Conservation (phyloP, 2,797 vertebrate genomes). For the Cetoscarus ocellatus region DNA sequence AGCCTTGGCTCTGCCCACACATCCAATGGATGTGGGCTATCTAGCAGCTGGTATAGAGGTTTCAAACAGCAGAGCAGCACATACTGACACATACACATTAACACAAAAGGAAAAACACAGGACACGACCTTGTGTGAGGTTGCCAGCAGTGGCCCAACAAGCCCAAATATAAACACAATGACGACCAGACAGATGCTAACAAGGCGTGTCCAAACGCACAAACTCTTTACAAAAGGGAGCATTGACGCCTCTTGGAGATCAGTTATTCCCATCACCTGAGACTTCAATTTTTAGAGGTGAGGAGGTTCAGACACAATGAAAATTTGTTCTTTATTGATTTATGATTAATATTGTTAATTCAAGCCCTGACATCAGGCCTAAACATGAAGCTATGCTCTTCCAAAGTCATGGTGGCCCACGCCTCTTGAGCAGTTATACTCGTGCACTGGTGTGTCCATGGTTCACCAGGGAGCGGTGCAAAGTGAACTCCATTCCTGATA, state of each 20-base stretch:
- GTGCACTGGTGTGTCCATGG: too few species aligned
- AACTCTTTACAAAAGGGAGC: conserved; percentile 2
- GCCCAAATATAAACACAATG: conserved; percentile 48
- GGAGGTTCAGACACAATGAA: background rate
- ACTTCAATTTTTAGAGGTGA: background rate
- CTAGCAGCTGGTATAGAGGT: conserved; percentile 75
- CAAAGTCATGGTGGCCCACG: too few species aligned
- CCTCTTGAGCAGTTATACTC: too few species aligned
- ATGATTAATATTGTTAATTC: background rate
- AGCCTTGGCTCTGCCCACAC: conserved; percentile 63
- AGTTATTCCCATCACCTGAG: conserved; percentile 1
- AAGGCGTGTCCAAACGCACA: conserved; percentile 22
- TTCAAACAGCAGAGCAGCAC: conserved; percentile 38
- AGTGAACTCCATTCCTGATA: too few species aligned
- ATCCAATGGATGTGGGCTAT: conserved; percentile 44
- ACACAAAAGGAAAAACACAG: conserved; percentile 14
- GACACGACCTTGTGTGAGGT: conserved; percentile 41
- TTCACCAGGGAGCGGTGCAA: too few species aligned
- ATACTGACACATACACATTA: background rate
- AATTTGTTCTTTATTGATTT: background rate
- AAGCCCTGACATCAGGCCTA: background rate
- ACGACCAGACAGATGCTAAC: conserved; percentile 34
- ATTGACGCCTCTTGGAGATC: background rate
- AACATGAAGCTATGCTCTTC: too few species aligned
- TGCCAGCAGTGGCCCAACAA: conserved; percentile 33